Percentiles rank a stretch among this genome's conserved stretches.
Evolutionary conservation across 2,888 invertebrate genomes (phyloP).

Genomic region (Octodonta nipae): DNA sequence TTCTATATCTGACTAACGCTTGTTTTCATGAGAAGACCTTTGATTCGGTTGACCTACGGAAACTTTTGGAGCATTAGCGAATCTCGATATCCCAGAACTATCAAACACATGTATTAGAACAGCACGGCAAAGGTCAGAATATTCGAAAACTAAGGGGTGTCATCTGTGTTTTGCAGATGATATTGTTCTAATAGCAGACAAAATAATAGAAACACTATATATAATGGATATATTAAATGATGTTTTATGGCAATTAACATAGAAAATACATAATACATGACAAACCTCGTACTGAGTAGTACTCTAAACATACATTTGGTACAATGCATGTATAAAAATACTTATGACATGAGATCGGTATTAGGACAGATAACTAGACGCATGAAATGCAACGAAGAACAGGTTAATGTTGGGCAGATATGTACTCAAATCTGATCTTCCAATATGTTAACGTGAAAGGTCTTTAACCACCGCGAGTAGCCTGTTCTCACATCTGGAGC

Average conservation of each 20-base stretch:
- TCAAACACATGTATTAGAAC: constrained; percentile 1
- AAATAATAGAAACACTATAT: background rate
- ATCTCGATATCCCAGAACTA: constrained; percentile 1
- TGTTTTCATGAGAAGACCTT: background rate
- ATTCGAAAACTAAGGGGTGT: background rate
- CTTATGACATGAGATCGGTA: background rate
- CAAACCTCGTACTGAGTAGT: background rate
- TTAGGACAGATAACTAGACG: background rate
- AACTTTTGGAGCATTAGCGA: constrained; percentile 1
- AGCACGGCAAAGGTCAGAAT: background rate
- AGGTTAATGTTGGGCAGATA: too few relatives aligned
- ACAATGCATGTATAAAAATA: background rate
- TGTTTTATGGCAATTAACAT: background rate
- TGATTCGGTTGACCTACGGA: background rate
- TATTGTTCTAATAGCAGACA: constrained; percentile 1
- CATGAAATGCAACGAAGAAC: too few relatives aligned
- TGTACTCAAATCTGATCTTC: constrained; percentile 1
- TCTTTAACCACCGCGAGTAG: too few relatives aligned
- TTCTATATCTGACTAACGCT: background rate
- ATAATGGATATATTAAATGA: background rate
- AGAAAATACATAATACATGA: background rate
- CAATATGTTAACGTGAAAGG: background rate
- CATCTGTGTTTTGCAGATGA: background rate
- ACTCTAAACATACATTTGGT: background rate
- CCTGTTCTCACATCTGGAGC: constrained; percentile 1